phyloP scores from a whole-genome alignment of 2,113 vertebrate species.

The Oreotragus oreotragus region DNA sequence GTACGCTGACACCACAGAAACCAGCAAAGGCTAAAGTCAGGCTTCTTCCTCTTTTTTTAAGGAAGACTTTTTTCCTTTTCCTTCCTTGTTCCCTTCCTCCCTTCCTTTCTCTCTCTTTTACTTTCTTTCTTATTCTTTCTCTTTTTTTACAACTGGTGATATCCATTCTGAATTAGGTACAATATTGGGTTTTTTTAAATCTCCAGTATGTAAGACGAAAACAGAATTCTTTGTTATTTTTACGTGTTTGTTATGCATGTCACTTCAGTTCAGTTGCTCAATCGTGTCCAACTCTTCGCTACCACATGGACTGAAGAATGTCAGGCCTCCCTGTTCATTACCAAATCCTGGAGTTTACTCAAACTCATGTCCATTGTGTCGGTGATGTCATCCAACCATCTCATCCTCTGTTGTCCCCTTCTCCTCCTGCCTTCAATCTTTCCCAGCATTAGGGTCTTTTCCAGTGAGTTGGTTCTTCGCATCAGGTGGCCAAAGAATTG shows the following conservation, averaged over 20 bases:
- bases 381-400: background rate
- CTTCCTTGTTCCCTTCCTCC: background rate
- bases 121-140: background rate
- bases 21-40: background rate
- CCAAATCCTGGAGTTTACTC: background rate
- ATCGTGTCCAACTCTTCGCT: rapidly evolving
- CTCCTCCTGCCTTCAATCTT: background rate
- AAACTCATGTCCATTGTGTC: background rate
- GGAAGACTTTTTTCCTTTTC: background rate
- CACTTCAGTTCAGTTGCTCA: background rate
- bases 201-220: background rate
- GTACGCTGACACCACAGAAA: background rate
- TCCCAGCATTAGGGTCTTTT: background rate
- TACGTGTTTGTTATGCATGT: background rate
- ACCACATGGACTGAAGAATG: background rate
- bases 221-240: background rate
- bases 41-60: background rate
- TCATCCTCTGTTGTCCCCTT: background rate
- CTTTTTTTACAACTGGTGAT: background rate
- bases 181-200: background rate
- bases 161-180: background rate
- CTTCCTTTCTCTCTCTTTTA: background rate
- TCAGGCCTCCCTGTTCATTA: background rate
- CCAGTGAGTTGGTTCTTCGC: rapidly evolving
- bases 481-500: too few relatives aligned